A percentile compares a stretch with the other conserved stretches of the same genome.
phyloP scores from a whole-genome alignment of 1,140 invertebrate species.

The Temnothorax longispinosus region DNA sequence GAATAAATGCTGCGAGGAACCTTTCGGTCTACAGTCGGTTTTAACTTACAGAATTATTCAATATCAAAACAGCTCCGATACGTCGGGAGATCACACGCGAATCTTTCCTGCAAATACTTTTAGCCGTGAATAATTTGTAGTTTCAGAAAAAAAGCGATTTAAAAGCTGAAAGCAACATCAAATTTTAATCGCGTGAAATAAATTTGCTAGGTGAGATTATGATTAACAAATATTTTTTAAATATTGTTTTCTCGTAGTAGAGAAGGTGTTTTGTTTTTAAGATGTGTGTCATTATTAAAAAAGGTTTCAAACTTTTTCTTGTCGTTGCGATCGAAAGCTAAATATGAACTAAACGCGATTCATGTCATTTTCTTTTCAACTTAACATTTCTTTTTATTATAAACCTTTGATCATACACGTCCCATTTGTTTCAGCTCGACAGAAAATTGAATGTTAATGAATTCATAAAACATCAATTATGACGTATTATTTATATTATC shows the following conservation, averaged over 20 bases:
- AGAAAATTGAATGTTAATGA: neutral
- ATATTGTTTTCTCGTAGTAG: neutral
- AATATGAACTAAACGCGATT: neutral
- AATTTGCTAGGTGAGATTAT: neutral
- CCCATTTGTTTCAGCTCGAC: neutral
- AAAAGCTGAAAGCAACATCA: neutral
- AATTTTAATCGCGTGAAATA: neutral
- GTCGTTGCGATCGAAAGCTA: neutral
- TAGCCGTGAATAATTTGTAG: neutral
- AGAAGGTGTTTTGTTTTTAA: neutral
- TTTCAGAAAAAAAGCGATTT: neutral
- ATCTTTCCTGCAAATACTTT: constrained; percentile 27
- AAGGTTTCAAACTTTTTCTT: neutral
- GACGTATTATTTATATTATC: neutral
- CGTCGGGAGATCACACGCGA: neutral
- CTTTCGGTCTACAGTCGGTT: constrained; percentile 30
- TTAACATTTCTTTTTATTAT: neutral
- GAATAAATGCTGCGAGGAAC: constrained; percentile 18
- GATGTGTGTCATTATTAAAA: neutral
- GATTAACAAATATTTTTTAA: neutral
- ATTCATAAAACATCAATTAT: constrained; percentile 2
- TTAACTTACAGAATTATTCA: constrained; percentile 57
- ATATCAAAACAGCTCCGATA: constrained; percentile 45
- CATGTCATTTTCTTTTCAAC: neutral
- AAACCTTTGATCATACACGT: neutral